Evolutionary conservation across 1,140 invertebrate genomes (phyloP).

Genomic region (Argopecten irradians): DNA sequence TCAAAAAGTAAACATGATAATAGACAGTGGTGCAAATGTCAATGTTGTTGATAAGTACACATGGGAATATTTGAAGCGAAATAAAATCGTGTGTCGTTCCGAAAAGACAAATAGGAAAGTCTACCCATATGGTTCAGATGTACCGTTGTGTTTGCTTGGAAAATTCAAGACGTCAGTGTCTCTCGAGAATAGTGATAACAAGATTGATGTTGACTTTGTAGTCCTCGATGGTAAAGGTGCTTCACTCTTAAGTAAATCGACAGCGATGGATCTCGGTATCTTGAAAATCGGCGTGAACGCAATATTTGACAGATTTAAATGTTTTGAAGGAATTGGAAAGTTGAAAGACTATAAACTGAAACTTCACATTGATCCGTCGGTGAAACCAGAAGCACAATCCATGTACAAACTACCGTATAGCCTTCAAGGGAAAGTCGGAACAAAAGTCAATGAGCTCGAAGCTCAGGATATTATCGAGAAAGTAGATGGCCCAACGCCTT

Average conservation of each 20-base stretch:
- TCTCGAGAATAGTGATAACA: too few species aligned
- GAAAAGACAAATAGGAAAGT: too few species aligned
- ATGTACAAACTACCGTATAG: conserved; percentile 47
- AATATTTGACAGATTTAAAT: not conserved
- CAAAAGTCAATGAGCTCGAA: conserved; percentile 51
- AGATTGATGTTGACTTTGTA: too few species aligned
- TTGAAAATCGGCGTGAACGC: conserved; percentile 20
- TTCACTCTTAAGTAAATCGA: conserved; percentile 25
- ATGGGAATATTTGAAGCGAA: too few species aligned
- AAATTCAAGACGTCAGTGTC: too few species aligned
- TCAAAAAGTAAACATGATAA: too few species aligned
- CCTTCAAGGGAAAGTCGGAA: conserved; percentile 49
- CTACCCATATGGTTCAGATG: too few species aligned
- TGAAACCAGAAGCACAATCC: conserved; percentile 44
- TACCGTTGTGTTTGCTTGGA: too few species aligned
- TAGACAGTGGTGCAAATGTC: too few species aligned
- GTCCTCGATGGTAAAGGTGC: conserved; percentile 25
- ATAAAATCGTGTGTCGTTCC: too few species aligned
- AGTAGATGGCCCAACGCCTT: conserved; percentile 63
- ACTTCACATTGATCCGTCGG: conserved; percentile 44
- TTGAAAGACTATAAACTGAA: conserved; percentile 38
- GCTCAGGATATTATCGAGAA: conserved; percentile 62
- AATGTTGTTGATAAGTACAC: too few species aligned
- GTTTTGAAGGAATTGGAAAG: conserved; percentile 33
- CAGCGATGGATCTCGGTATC: not conserved